Base-by-base conservation (phyloP, 2,113 vertebrate species). In the Prochilodus magdalenae region DNA sequence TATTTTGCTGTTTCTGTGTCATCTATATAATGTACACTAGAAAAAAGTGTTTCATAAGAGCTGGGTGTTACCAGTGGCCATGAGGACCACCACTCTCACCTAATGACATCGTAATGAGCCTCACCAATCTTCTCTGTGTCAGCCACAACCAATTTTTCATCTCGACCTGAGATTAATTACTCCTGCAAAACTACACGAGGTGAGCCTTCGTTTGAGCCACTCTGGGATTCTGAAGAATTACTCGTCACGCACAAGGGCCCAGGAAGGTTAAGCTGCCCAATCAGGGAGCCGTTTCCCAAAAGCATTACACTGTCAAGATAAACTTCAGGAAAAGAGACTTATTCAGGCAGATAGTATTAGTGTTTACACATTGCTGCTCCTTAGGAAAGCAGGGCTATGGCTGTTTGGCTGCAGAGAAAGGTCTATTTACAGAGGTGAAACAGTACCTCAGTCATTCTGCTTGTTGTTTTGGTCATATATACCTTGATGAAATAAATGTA, bases 101-200 rank as follows among this genome's bases (percentile, higher is more conserved):
- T 77, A 86, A 86, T 57, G 78, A 80, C 77, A 67, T 47, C 36
- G 22, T 83, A 86, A 86, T 80, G 85, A 86, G 81, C 73, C 81
- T 79, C 77, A 83, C 85, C 73, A 86, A 86, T 86, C 85, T 83
- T 83, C 33, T 27, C 33, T 57, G 55, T 63, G 75, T 81, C 55
- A 77, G 22, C 36, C 59, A 36, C 20, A 53, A 27, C 24, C 51
- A 66, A 72, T 78, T 83, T 83, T 80, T 86, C 75, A 83, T 76
- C n/a, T 11, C 18, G 24, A n/a, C n/a, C 78, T 4, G 33, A 86
- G 81, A 82, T 84, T 77, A 78, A 81, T 80, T 67, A 81, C 82
- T 57, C 29, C 81, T 26, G 81, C 72, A 76, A 40, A 47, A 57
- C 72, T 73, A 80, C 14, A 10, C 49, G 57, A 66, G 85, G 78